These are phyloP conservation scores for Acrocyrtus sp. DNA, from an alignment of 2,888 invertebrate genomes.

Conservation along the genomic window DNA sequence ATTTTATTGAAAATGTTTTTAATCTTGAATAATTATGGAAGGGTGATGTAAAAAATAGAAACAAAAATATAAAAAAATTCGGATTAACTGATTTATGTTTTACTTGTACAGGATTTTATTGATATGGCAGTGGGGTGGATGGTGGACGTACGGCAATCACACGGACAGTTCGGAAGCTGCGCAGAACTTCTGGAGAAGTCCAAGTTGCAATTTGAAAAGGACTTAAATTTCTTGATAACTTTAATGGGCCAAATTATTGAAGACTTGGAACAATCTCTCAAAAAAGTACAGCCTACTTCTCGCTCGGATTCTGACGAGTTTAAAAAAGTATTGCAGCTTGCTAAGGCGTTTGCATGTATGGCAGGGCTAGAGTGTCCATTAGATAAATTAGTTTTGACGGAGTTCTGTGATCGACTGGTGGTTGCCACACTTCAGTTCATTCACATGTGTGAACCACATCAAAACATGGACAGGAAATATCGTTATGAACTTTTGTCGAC, in stretches of 20 bases:
- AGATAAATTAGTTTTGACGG: constrained; percentile 33
- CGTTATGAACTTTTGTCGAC: constrained; percentile 28
- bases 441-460: constrained; percentile 39
- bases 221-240: constrained; percentile 42
- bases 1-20: background rate
- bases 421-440: constrained; percentile 34
- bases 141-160: constrained; percentile 45
- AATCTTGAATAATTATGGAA: background rate
- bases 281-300: constrained; percentile 31
- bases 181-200: constrained; percentile 49
- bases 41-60: background rate
- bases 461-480: constrained; percentile 29
- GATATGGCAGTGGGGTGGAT: constrained; percentile 62
- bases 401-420: constrained; percentile 36
- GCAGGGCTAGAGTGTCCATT: constrained; percentile 25
- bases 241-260: constrained; percentile 47
- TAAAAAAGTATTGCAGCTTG: constrained; percentile 40
- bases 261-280: constrained; percentile 41
- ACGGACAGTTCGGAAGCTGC: constrained; percentile 47
- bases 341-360: constrained; percentile 30
- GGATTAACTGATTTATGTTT: constrained; percentile 10
- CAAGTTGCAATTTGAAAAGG: constrained; percentile 46
- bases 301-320: constrained; percentile 28
- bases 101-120: constrained; percentile 54
- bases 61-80: no score